These are phyloP conservation scores for Alca torda DNA, from an alignment of 2,797 vertebrate genomes.

Conservation along the genomic window DNA sequence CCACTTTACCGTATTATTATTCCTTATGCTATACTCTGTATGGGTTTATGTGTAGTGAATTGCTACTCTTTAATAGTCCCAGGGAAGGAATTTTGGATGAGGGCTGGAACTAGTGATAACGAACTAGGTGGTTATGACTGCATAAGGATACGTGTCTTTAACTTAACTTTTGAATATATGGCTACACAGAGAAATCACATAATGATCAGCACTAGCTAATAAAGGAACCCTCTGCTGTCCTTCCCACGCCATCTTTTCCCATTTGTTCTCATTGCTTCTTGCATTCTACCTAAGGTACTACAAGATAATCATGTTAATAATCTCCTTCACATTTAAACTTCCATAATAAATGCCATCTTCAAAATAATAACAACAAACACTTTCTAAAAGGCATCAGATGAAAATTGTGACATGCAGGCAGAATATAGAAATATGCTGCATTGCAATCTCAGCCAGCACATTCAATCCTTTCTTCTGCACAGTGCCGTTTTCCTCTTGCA, in stretches of 20 bases:
- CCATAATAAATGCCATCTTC: not conserved
- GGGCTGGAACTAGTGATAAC: not conserved
- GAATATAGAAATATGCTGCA: not conserved
- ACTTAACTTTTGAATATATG: not conserved
- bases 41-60: not conserved
- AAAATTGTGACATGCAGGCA: not conserved
- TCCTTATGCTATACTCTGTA: not conserved
- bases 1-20: not conserved
- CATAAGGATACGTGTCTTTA: not conserved
- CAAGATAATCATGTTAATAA: not conserved
- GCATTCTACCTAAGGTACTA: not conserved
- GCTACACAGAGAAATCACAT: not conserved
- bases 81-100: not conserved
- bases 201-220: not conserved
- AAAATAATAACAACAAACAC: not conserved
- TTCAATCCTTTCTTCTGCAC: not conserved
- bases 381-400: not conserved
- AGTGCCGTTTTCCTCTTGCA: not conserved
- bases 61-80: not conserved
- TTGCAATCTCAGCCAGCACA: not conserved
- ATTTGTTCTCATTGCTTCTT: not conserved
- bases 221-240: not conserved
- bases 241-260: not conserved
- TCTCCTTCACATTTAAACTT: not conserved
- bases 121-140: not conserved